These are phyloP conservation scores for Acipenser oxyrinchus DNA, from an alignment of 2,797 vertebrate species.

Conservation along the genomic window DNA sequence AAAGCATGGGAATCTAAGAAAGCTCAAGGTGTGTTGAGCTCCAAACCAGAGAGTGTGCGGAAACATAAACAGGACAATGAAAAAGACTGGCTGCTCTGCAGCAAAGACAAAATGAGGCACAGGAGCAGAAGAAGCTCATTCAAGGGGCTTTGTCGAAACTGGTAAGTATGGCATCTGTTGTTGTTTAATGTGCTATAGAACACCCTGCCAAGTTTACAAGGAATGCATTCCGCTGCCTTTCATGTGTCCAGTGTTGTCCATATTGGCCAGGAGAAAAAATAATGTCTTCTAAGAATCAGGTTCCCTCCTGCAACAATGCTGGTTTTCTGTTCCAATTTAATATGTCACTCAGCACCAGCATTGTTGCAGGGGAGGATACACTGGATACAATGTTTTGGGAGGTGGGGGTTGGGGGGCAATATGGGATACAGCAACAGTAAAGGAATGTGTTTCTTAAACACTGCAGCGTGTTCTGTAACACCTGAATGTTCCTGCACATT, in stretches of 20 bases:
- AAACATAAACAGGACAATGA: conserved; percentile 72
- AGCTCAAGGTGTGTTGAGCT: conserved; percentile 22
- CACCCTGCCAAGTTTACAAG: too few species aligned
- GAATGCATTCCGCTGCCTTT: not conserved
- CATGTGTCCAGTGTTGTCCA: not conserved
- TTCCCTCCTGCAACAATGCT: not conserved
- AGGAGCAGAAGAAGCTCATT: conserved; percentile 75
- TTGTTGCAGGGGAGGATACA: too few species aligned
- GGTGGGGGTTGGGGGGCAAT: too few species aligned
- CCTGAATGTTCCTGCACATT: not conserved
- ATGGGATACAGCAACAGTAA: too few species aligned
- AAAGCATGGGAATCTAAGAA: not conserved
- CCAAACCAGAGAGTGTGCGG: conserved; percentile 9
- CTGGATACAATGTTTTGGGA: too few species aligned
- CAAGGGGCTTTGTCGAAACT: conserved; percentile 74
- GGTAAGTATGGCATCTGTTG: conserved; percentile 51
- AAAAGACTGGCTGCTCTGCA: conserved; percentile 79
- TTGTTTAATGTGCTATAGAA: too few species aligned
- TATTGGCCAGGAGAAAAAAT: not conserved
- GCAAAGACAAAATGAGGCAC: conserved; percentile 65
- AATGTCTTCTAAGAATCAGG: too few species aligned
- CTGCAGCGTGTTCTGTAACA: too few species aligned
- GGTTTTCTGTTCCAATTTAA: too few species aligned
- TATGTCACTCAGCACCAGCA: too few species aligned
- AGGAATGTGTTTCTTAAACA: too few species aligned